Conservation (phyloP, 2,888 invertebrate genomes). For the Nemotelus nigrinus region DNA sequence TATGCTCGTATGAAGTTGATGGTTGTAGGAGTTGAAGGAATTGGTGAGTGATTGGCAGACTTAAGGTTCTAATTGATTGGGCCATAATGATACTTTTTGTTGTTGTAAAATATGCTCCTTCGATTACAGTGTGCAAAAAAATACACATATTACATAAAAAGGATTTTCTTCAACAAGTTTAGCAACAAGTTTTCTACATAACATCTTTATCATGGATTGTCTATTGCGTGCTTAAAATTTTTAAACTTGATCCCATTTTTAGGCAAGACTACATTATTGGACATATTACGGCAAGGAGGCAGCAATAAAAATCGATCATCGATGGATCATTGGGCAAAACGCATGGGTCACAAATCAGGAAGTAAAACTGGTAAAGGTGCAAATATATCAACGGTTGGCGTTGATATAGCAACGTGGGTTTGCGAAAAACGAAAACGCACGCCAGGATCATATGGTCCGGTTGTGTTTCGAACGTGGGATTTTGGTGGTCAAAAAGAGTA, state of each 20-base stretch:
- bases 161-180: too few relatives aligned
- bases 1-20: constrained; percentile 96
- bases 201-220: too few relatives aligned
- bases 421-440: constrained; percentile 87
- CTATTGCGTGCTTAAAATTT: too few relatives aligned
- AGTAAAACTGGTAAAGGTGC: constrained; percentile 79
- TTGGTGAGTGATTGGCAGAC: constrained; percentile 64
- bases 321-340: constrained; percentile 89
- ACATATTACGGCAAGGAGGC: constrained; percentile 88
- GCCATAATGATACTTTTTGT: too few relatives aligned
- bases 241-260: constrained; percentile 51
- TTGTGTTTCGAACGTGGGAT: constrained; percentile 97
- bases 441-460: constrained; percentile 79
- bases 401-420: constrained; percentile 95
- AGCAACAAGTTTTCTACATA: too few relatives aligned
- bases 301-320: constrained; percentile 70
- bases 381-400: constrained; percentile 95
- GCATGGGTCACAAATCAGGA: constrained; percentile 91
- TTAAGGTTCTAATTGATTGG: not conserved
- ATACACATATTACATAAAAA: too few relatives aligned
- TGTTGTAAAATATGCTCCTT: not conserved
- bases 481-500: constrained; percentile 97
- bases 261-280: constrained; percentile 91
- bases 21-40: constrained; percentile 91
- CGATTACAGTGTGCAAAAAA: too few relatives aligned